Conservation (phyloP, 2,797 vertebrate genomes). For the Aplochiton taeniatus region DNA sequence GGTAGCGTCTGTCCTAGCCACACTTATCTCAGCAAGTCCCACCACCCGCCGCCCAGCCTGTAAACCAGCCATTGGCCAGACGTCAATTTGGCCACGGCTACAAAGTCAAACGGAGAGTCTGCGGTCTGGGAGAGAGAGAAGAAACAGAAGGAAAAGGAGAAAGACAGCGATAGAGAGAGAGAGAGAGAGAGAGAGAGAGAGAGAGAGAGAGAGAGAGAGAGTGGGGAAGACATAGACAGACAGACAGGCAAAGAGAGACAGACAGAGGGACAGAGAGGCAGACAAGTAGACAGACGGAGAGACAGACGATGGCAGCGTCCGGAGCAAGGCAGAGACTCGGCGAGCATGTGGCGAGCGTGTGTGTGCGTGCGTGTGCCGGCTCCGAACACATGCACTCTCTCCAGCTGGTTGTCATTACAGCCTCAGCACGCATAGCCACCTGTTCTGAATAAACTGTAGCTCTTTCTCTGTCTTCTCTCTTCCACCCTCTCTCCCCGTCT, state of each 20-base stretch:
- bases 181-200: neutral
- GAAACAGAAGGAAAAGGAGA: neutral
- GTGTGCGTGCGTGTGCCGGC: neutral
- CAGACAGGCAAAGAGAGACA: constrained; percentile 7
- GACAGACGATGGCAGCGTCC: neutral
- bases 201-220: neutral
- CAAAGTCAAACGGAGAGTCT: constrained; percentile 13
- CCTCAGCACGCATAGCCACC: constrained; percentile 69
- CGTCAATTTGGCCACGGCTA: constrained; percentile 34
- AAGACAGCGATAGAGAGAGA: neutral
- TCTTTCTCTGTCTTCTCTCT: constrained; percentile 23
- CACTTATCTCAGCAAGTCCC: neutral
- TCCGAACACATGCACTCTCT: constrained; percentile 4
- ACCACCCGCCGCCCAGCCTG: constrained; percentile 25
- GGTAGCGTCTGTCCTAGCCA: neutral
- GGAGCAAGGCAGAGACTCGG: neutral
- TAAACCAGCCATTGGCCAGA: constrained; percentile 22
- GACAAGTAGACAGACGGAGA: neutral
- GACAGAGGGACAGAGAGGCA: neutral
- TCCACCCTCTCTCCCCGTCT: neutral
- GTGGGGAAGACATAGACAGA: neutral
- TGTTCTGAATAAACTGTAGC: constrained; percentile 70
- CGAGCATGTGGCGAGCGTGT: constrained; percentile 2
- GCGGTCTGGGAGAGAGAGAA: neutral
- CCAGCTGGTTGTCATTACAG: constrained; percentile 71